Base-by-base conservation (phyloP, 2,888 invertebrate genomes). In the Liopterus haemorrhoidalis region DNA sequence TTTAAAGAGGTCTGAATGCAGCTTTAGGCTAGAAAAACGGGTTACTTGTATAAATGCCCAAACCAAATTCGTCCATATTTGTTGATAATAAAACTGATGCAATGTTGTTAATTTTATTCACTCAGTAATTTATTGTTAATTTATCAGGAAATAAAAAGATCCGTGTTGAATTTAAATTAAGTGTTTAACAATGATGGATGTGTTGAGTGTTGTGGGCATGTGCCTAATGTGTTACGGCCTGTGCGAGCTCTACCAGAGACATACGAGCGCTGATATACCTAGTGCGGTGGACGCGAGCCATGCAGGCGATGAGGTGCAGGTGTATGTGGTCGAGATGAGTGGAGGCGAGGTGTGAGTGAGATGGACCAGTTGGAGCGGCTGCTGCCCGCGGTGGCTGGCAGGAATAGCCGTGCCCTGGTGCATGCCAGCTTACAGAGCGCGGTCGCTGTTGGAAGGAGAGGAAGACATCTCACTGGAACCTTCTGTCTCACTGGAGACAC, bases 401-500 rank as follows among this genome's bases (percentile, higher is more conserved):
- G 71, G 46, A 70, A 70, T 18, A 73, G 79, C 41, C 81, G 85
- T 51, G 85, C 86, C 22, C 74, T 85, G 54, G 86, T 87, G 44
- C 85, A 85, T 67, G 84, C 85, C 49, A 82, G 83, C 58, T 70
- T 85, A 52, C 82, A 83, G 32, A 73, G 77, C 12, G 82, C 84
- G 45, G 74, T 74, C 12, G 79, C 82, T 41, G 79, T 84, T 40
- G 81, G 86, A 24, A 81, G 85, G 60, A 82, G 85, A 64, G 85
- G 85, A 54, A 75, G 88, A 52, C 88, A 89, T 64, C 76, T 90
- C 52, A 86, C 87, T 12, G 90, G 90, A 57, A 89, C 88, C 40
- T 90, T 91, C 71, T 88, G 89, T 63, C 78, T 90, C 49, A 87
- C 88, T 33, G 90, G 90, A 41, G 90, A 90, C 70, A 90, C 90